A percentile compares a stretch with the other conserved stretches of the same genome.
Conservation (phyloP, 2,797 vertebrate species). For the Gastrophryne carolinensis region DNA sequence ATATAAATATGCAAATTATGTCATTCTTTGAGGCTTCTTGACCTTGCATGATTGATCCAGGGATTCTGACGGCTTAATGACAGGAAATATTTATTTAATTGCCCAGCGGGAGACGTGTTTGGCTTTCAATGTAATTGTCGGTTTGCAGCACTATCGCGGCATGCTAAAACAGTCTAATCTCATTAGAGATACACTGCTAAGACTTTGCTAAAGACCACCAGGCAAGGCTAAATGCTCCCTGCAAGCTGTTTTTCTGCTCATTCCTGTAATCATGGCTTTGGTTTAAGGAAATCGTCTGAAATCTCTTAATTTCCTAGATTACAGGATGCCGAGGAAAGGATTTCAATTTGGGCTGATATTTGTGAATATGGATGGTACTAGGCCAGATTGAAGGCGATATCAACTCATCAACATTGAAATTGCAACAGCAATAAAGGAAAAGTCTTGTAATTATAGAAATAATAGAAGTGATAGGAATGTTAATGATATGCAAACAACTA, state of each 20-base stretch:
- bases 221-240: background rate
- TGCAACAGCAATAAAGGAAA: no score
- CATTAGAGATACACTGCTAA: background rate
- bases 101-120: background rate
- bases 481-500: no score
- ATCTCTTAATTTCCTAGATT: background rate
- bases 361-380: background rate
- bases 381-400: background rate
- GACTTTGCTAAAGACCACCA: background rate
- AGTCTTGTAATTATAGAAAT: no score
- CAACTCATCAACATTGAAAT: background rate
- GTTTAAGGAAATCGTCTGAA: background rate
- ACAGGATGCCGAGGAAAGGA: background rate
- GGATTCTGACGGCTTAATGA: background rate
- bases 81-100: slow-evolving; percentile 11
- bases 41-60: background rate
- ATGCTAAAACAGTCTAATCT: background rate
- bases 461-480: no score
- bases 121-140: background rate
- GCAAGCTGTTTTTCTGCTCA: no score
- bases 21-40: background rate
- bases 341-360: background rate
- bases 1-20: background rate
- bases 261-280: background rate
- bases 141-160: background rate